Base-by-base conservation (phyloP, 2,888 invertebrate genomes). In the Copidosoma aretas region DNA sequence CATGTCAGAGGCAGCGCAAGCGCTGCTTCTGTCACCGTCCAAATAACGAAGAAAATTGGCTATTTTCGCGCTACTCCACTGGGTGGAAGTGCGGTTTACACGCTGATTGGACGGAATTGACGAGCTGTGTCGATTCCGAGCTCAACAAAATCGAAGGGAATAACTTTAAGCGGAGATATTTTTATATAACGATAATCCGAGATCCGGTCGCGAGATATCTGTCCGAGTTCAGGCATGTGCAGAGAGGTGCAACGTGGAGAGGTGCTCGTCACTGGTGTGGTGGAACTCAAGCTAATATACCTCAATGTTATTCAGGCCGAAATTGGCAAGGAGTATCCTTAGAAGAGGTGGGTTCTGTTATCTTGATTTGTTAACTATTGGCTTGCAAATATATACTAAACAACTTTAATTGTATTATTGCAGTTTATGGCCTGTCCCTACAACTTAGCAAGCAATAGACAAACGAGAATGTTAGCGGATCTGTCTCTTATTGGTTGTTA, bases 71-170 rank as follows among this genome's bases (percentile, higher is more conserved):
- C 80, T 97, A 96, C 86, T 96, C 97, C 61, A 97, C 96, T 32
- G 97, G 97, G 75, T 97, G 97, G 97, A 94, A 94, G 81, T 99
- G 99, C 85, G 99, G 99, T 63, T 88, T 99, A 58, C 98, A 98
- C 82, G 97, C 98, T 32, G 98, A 98, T 86, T 98, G 96, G 93
- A 98, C 98, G 2, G 98, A 99, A 86, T 85, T 99, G 75, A 95
- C 94, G 14, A 89, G 88, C 76, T 97, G 97, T 84, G 97, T 97
- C 51, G 94, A 97, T 80, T 90, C 91, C 32, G 94, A 94, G 80
- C 87, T 98, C 80, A 94, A 97, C 84, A 91, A 94, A 82, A 91
- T 94, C 80, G 97, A 98, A 84, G 93, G 93, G 8, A 90, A 91
- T 67, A 88, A 89, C 12, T 89, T 91, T 1, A 92, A 92, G 79